These are phyloP conservation scores for Synanthedon myopaeformis DNA, from an alignment of 2,888 invertebrate species.

Conservation along the genomic window DNA sequence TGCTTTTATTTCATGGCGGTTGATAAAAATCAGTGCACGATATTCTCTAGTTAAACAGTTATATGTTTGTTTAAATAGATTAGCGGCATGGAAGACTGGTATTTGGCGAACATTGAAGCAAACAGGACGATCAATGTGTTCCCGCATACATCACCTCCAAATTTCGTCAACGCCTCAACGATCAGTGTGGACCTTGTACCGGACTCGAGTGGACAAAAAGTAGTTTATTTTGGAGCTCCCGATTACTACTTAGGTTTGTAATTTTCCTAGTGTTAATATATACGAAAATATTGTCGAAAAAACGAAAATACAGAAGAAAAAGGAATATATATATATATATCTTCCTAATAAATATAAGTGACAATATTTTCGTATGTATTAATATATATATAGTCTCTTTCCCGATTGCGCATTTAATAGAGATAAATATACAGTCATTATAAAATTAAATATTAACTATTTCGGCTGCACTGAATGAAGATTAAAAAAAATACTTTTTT, in stretches of 20 bases:
- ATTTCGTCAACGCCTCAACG: slow-evolving; percentile 50
- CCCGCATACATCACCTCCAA: slow-evolving; percentile 31
- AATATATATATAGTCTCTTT: not conserved
- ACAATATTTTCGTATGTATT: no score
- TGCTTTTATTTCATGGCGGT: no score
- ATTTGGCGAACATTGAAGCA: slow-evolving; percentile 65
- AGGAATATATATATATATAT: no score
- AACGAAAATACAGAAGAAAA: no score
- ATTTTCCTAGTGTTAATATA: not conserved
- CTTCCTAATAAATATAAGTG: no score
- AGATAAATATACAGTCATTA: no score
- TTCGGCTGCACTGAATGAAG: no score
- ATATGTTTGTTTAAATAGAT: slow-evolving; percentile 35
- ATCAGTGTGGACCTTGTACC: slow-evolving; percentile 63
- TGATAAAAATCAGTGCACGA: not conserved
- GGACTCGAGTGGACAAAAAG: slow-evolving; percentile 48
- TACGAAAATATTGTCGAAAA: no score
- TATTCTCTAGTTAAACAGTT: no score
- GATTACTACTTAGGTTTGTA: slow-evolving; percentile 73
- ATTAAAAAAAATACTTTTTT: no score
- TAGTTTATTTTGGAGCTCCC: slow-evolving; percentile 85
- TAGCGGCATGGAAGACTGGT: slow-evolving; percentile 77
- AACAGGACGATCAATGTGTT: slow-evolving; percentile 47
- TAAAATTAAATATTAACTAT: no score
- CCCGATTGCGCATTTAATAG: no score